These are phyloP conservation scores for Drosophila yooni DNA, from an alignment of 2,888 invertebrate species.

Conservation along the genomic window DNA sequence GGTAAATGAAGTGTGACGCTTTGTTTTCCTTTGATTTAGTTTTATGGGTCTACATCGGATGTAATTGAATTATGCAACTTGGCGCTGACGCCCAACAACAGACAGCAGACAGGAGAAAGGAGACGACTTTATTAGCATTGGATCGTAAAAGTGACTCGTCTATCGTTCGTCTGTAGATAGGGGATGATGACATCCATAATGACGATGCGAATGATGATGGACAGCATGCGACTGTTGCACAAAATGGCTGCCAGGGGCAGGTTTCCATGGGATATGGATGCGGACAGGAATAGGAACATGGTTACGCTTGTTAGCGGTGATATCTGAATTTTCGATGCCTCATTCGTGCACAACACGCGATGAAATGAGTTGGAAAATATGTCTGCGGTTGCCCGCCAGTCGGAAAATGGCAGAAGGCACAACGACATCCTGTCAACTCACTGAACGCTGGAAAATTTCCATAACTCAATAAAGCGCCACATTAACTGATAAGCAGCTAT, in stretches of 20 bases:
- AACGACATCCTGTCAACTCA: constrained; percentile 24
- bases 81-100: constrained; percentile 74
- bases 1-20: constrained; percentile 84
- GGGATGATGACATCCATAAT: constrained; percentile 51
- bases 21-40: constrained; percentile 84
- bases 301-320: constrained; percentile 72
- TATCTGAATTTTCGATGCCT: constrained; percentile 73
- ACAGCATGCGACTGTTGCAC: constrained; percentile 48
- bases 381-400: constrained; percentile 56
- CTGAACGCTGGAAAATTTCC: constrained; percentile 42
- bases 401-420: constrained; percentile 10
- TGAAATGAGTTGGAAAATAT: constrained; percentile 83
- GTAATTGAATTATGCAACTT: constrained; percentile 84
- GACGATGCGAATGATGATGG: constrained; percentile 38
- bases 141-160: constrained; percentile 68
- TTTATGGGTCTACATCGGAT: constrained; percentile 84
- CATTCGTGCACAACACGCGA: constrained; percentile 39
- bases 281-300: constrained; percentile 45
- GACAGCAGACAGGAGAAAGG: constrained; percentile 29
- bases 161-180: constrained; percentile 14
- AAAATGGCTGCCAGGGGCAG: constrained; percentile 29
- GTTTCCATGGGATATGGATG: not conserved
- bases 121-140: constrained; percentile 84
- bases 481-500: constrained; percentile 59
- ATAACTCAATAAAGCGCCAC: constrained; percentile 62